Evolutionary conservation across 2,888 invertebrate species (phyloP).

Genomic region (Limnephilus auricula): DNA sequence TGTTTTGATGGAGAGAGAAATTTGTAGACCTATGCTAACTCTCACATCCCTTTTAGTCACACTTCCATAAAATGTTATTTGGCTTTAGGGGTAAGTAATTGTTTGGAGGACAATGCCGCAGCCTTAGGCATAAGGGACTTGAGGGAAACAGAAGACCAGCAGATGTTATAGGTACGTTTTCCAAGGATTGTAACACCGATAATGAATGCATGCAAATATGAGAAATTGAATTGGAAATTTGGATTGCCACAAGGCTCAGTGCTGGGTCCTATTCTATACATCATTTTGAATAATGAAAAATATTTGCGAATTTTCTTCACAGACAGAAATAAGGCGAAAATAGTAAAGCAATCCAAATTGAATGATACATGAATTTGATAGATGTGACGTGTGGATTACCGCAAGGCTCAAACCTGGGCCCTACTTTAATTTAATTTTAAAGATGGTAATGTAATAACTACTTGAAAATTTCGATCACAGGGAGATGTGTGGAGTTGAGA

Average conservation of each 20-base stretch:
- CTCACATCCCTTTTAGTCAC: too few relatives aligned
- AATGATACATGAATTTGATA: neutral
- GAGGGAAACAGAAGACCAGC: neutral
- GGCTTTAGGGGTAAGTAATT: too few relatives aligned
- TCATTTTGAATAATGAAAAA: neutral
- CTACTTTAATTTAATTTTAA: too few relatives aligned
- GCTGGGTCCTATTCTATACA: neutral
- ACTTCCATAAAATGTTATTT: too few relatives aligned
- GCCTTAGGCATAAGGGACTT: neutral
- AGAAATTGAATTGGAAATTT: neutral
- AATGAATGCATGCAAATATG: neutral
- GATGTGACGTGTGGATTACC: too few relatives aligned
- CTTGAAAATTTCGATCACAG: too few relatives aligned
- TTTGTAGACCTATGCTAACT: neutral
- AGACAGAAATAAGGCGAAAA: neutral
- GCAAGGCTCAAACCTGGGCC: too few relatives aligned
- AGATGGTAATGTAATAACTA: too few relatives aligned
- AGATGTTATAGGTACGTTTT: neutral
- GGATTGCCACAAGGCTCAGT: neutral
- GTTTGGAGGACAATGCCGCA: neutral
- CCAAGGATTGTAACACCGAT: neutral
- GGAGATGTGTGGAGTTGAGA: too few relatives aligned
- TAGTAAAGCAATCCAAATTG: neutral
- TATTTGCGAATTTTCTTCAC: neutral
- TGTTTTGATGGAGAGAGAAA: neutral